Evolutionary conservation across 2,888 invertebrate species (phyloP).

Genomic region (Halictus ligatus): DNA sequence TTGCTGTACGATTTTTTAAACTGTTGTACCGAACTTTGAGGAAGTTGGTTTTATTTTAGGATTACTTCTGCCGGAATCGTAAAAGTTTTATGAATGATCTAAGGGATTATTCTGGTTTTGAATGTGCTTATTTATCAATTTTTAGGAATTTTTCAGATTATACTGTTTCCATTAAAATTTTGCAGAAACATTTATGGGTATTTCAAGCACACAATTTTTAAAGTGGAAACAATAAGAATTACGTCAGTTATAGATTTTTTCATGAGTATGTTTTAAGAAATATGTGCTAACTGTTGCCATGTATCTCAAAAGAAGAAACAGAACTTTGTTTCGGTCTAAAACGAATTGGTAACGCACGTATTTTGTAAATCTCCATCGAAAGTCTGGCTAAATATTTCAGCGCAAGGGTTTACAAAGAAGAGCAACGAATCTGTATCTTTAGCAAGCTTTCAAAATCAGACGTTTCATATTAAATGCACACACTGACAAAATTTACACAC

Average conservation of each 20-base stretch:
- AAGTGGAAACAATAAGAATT: neutral
- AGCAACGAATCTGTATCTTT: neutral
- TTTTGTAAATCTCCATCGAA: neutral
- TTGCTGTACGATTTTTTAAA: neutral
- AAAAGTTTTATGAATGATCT: neutral
- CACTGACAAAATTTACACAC: neutral
- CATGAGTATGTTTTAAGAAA: neutral
- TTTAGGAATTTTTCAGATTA: neutral
- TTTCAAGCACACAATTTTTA: neutral
- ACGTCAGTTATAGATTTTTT: neutral
- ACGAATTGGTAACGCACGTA: neutral
- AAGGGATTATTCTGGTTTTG: neutral
- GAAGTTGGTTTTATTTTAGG: neutral
- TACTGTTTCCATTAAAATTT: accelerated
- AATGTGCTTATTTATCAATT: no score
- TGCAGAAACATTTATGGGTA: neutral
- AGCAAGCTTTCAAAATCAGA: neutral
- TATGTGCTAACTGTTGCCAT: no score
- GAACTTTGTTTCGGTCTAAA: no score
- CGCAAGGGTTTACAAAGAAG: neutral
- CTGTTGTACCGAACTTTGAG: neutral
- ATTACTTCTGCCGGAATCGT: no score
- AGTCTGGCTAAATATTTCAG: neutral
- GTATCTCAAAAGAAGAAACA: no score
- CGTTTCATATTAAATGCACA: neutral